Conservation (phyloP, 2,888 invertebrate genomes). For the Ophion costatus region DNA sequence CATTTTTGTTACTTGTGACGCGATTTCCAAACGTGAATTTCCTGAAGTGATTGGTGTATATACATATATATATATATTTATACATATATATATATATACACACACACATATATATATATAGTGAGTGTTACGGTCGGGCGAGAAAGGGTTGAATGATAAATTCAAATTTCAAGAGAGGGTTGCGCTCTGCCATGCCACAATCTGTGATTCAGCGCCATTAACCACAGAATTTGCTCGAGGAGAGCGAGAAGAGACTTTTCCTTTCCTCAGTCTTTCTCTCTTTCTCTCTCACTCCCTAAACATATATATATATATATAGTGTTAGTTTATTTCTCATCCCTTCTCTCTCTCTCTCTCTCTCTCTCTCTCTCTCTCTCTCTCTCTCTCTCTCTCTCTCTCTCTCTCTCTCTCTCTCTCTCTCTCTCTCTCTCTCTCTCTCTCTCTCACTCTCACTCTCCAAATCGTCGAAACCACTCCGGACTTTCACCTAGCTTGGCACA, state of each 20-base stretch:
- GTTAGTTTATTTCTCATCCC: too few relatives aligned
- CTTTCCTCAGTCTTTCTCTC: slow-evolving; percentile 17
- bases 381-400: slow-evolving; percentile 3
- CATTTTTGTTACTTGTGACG: too few relatives aligned
- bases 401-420: too few relatives aligned
- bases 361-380: not conserved
- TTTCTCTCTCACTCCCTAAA: not conserved
- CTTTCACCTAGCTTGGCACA: slow-evolving; percentile 77
- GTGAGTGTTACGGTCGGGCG: slow-evolving; percentile 42
- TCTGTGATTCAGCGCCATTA: slow-evolving; percentile 84
- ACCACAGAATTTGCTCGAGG: slow-evolving; percentile 81
- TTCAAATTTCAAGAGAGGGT: slow-evolving; percentile 75
- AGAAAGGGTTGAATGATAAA: slow-evolving; percentile 81
- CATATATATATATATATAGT: too few relatives aligned
- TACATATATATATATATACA: too few relatives aligned
- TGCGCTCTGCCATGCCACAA: slow-evolving; percentile 74
- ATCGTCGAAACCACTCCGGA: slow-evolving; percentile 57
- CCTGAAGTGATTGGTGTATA: too few relatives aligned
- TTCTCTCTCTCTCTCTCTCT: too few relatives aligned
- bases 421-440: not conserved
- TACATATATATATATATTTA: too few relatives aligned
- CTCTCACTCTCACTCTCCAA: slow-evolving; percentile 22
- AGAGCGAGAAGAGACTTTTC: slow-evolving; percentile 43
- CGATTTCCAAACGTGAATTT: too few relatives aligned
- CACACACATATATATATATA: not conserved